Evolutionary conservation across 1,140 invertebrate species (phyloP), one percentile per base, ranked within the genome.

Genomic region (Pseudomyrmex dendroicus): DNA sequence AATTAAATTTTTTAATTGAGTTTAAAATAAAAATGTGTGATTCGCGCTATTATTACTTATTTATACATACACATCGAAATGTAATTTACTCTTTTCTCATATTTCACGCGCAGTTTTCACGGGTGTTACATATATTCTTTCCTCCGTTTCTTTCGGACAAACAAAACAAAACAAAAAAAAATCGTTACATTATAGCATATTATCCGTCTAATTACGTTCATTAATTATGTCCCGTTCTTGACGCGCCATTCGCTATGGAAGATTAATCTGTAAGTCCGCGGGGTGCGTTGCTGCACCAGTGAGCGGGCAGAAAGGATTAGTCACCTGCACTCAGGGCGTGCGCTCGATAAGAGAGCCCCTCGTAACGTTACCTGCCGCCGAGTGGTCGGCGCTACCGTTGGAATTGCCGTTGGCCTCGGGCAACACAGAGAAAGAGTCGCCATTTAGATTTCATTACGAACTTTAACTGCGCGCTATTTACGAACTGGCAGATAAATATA

Each of bases 381-480:
- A 61, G 62, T 62, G 73, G 78, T 48, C 80, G 20, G 61, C 66
- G 17, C 54, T 50, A 64, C 57, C 20, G 73, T 66, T 82, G 64
- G 77, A 84, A 72, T 86, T 85, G 77, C 73, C 59, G 57, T 83
- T 82, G 5, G 84, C 35, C 25, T 25, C 54, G 9, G 52, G 76
- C 44, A 22, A 35, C 67, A 10, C 50, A 56, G 56, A 35, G 15
- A 61, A 52, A 35, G 15, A 61, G 56, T 64, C 44, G 82, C 82
- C 85, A 89, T 89, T 91, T 89, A 89, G 89, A 90, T 90, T 91
- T 91, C 84, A 89, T 91, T 89, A 87, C 63, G 83, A 80, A 63
- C 76, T 77, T 83, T 80, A 80, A 80, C 67, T 68, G 66, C 44
- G 54, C 44, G 76, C 76, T 80, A 83, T 76, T 73, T 74, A 62